phyloP scores from a whole-genome alignment of 1,140 invertebrate species.

The Drosophila fuyamai region DNA sequence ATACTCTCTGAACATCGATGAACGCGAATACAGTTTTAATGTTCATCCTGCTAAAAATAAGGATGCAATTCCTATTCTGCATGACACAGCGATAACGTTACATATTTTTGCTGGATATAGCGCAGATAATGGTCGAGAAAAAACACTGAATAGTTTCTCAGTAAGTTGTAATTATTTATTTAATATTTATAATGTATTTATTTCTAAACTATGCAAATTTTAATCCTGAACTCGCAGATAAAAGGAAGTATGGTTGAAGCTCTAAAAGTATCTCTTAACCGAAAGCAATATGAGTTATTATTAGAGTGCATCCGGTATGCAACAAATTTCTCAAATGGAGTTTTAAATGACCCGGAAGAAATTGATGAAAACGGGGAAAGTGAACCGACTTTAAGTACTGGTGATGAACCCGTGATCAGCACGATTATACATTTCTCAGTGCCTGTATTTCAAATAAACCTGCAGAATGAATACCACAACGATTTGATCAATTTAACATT shows the following conservation, averaged over 20 bases:
- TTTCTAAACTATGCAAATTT: neutral
- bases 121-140: conserved; percentile 68
- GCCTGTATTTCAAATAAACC: conserved; percentile 89
- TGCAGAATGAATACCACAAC: conserved; percentile 87
- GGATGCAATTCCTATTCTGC: conserved; percentile 81
- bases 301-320: conserved; percentile 89
- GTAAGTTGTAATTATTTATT: conserved; percentile 32
- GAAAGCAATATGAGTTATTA: conserved; percentile 95
- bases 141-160: conserved; percentile 44
- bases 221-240: conserved; percentile 85
- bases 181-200: neutral
- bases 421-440: conserved; percentile 89
- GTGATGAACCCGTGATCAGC: conserved; percentile 34
- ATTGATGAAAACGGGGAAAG: conserved; percentile 31
- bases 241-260: conserved; percentile 92
- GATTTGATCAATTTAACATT: conserved; percentile 92
- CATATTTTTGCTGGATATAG: conserved; percentile 85
- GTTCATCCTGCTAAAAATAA: conserved; percentile 68
- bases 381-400: conserved; percentile 24
- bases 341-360: conserved; percentile 22
- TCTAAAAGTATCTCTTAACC: conserved; percentile 93
- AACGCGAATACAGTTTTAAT: conserved; percentile 64
- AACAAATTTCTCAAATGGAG: conserved; percentile 68
- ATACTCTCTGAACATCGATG: conserved; percentile 89
- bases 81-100: conserved; percentile 90